Evolutionary conservation across 2,888 invertebrate genomes (phyloP), one percentile per base, ranked within the genome.

Genomic region (Eurytoma californica): DNA sequence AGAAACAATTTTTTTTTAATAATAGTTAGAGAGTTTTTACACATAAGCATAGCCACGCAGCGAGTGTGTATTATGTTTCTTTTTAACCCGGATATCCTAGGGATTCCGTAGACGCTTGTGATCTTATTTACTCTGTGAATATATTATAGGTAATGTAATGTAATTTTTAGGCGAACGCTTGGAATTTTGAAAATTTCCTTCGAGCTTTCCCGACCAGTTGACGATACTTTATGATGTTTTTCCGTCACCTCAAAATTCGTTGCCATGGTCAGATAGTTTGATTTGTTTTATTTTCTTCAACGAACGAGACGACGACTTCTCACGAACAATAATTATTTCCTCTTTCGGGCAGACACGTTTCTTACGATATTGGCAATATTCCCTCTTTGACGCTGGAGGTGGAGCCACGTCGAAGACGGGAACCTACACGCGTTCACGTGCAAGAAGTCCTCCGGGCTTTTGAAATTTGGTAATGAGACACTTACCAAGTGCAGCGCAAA

Each of bases 61-160:
- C 85, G 84, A 84, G 82, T 86, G 84, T 86, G 83, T 85, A 79
- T 86, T 86, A 86, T 86, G 85, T 86, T 88, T 39, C 9, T 30
- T 39, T 39, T 85, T 87, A 87, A 87, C 85, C 85, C 85, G 85
- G 87, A 80, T 85, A 82, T 84, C 82, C 83, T 83, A 80, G 82
- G 83, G 83, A 82, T 82, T 84, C 82, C 86, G 85, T 86, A 86
- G 87, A 88, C 85, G 89, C 89, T 89, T 89, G 89, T 89, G 89
- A 89, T 89, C 86, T 89, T 89, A 88, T 85, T 87, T 88, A 88
- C 86, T 86, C 84, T 84, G 83, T 84, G 83, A 85, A 77, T 83
- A 82, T 82, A 76, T 85, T 84, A 58, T 82, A 80, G 70, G 75
- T 82, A 82, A 82, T 80, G 73, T 83, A 82, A 82, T 80, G 73